These are phyloP conservation scores for Mola mola DNA, from an alignment of 2,113 vertebrate species.

Conservation along the genomic window DNA sequence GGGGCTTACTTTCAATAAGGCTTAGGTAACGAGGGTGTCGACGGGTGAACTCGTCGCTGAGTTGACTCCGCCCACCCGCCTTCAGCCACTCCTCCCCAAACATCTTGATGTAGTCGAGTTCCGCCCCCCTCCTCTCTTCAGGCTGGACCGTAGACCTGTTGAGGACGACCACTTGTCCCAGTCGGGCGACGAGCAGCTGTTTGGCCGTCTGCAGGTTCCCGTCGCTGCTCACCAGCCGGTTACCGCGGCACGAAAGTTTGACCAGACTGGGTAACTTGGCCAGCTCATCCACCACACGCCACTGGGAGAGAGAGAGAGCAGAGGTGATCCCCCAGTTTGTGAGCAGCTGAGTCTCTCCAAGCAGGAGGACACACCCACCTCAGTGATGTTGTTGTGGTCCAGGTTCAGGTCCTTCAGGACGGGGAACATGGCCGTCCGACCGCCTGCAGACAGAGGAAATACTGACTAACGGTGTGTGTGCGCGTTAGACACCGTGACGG, in stretches of 20 bases:
- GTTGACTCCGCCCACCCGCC: conserved; percentile 83
- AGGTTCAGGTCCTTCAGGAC: conserved; percentile 82
- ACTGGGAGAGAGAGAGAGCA: conserved; percentile 76
- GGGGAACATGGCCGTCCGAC: conserved; percentile 85
- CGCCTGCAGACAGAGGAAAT: conserved; percentile 73
- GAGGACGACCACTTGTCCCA: conserved; percentile 81
- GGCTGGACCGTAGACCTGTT: conserved; percentile 83
- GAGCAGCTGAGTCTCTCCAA: background rate
- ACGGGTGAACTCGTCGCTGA: conserved; percentile 79
- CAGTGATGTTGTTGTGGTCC: conserved; percentile 85
- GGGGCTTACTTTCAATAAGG: conserved; percentile 87
- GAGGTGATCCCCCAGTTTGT: too few relatives aligned
- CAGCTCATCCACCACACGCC: conserved; percentile 90
- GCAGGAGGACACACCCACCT: conserved; percentile 77
- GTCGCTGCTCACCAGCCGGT: conserved; percentile 81
- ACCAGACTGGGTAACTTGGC: conserved; percentile 85
- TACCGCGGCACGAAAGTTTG: conserved; percentile 83
- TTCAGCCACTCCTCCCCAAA: conserved; percentile 90
- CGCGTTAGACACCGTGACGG: background rate
- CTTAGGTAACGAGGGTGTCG: conserved; percentile 87
- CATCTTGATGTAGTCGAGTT: conserved; percentile 93
- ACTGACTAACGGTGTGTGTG: background rate
- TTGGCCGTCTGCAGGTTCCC: conserved; percentile 78
- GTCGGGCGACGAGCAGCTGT: conserved; percentile 89
- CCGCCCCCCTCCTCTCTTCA: conserved; percentile 88